phyloP scores from a whole-genome alignment of 2,888 invertebrate genomes.

The Agrilus mali region DNA sequence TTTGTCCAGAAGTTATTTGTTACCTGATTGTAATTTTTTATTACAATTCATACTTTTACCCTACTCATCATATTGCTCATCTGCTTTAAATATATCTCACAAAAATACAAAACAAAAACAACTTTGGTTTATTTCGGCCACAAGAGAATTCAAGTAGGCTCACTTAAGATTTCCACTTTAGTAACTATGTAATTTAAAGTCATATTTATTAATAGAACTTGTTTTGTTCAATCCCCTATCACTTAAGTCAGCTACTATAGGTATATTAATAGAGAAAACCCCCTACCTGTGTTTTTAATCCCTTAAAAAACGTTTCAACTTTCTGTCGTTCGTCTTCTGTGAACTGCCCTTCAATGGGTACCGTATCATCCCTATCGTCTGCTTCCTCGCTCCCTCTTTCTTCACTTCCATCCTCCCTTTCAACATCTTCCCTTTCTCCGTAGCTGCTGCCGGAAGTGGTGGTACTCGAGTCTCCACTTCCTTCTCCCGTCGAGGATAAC shows the following conservation, averaged over 20 bases:
- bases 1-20: too few relatives aligned
- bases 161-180: background rate
- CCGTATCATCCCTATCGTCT: conserved; percentile 28
- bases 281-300: conserved; percentile 58
- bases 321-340: conserved; percentile 53
- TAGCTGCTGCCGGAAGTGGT: conserved; percentile 38
- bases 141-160: background rate
- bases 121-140: background rate
- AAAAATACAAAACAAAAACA: too few relatives aligned
- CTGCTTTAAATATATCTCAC: too few relatives aligned
- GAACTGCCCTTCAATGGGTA: conserved; percentile 37
- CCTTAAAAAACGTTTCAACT: conserved; percentile 61
- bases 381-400: conserved; percentile 34
- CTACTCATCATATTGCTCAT: too few relatives aligned
- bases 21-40: too few relatives aligned
- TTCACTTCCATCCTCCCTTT: conserved; percentile 43
- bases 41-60: too few relatives aligned
- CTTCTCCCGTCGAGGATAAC: conserved; percentile 48
- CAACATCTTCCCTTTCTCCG: conserved; percentile 29
- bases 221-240: background rate
- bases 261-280: background rate
- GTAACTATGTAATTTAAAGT: too few relatives aligned
- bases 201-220: background rate
- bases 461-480: conserved; percentile 36
- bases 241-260: background rate